phyloP scores from a whole-genome alignment of 2,888 invertebrate genomes.

The Drosophila mercatorum region DNA sequence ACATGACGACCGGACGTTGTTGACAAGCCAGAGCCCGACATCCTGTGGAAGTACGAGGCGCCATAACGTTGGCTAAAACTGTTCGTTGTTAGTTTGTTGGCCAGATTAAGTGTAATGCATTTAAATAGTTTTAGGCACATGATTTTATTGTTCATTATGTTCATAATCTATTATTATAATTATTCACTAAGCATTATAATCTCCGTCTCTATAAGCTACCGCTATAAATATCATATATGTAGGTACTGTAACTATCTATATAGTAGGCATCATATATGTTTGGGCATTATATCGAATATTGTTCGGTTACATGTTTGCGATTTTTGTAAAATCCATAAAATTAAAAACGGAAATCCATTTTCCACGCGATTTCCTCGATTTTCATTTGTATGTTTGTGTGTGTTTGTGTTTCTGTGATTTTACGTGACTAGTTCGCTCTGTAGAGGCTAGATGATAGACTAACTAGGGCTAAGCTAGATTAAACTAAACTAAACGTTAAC shows the following conservation, averaged over 20 bases:
- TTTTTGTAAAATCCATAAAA: slow-evolving; percentile 77
- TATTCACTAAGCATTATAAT: slow-evolving; percentile 70
- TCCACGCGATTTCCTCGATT: slow-evolving; percentile 35
- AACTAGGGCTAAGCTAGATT: slow-evolving; percentile 34
- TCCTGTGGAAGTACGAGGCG: slow-evolving; percentile 67
- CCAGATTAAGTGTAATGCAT: slow-evolving; percentile 24
- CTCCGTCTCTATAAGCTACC: slow-evolving; percentile 60
- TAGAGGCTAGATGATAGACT: slow-evolving; percentile 49
- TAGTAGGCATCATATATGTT: slow-evolving; percentile 33
- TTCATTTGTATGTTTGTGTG: slow-evolving; percentile 39
- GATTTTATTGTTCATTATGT: slow-evolving; percentile 66
- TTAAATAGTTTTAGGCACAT: slow-evolving; percentile 60
- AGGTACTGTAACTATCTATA: slow-evolving; percentile 48
- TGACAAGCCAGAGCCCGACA: slow-evolving; percentile 53
- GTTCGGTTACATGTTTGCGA: slow-evolving; percentile 61
- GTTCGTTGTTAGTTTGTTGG: slow-evolving; percentile 18
- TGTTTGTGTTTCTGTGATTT: slow-evolving; percentile 57
- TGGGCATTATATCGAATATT: slow-evolving; percentile 55
- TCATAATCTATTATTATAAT: slow-evolving; percentile 30
- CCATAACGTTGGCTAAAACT: slow-evolving; percentile 53
- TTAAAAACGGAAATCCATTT: slow-evolving; percentile 47
- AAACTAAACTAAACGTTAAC: slow-evolving; percentile 68
- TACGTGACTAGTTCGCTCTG: slow-evolving; percentile 75
- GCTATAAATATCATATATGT: slow-evolving; percentile 52
- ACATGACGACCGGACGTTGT: slow-evolving; percentile 63